phyloP scores from a whole-genome alignment of 2,888 invertebrate genomes.

The Microdon myrmicae region DNA sequence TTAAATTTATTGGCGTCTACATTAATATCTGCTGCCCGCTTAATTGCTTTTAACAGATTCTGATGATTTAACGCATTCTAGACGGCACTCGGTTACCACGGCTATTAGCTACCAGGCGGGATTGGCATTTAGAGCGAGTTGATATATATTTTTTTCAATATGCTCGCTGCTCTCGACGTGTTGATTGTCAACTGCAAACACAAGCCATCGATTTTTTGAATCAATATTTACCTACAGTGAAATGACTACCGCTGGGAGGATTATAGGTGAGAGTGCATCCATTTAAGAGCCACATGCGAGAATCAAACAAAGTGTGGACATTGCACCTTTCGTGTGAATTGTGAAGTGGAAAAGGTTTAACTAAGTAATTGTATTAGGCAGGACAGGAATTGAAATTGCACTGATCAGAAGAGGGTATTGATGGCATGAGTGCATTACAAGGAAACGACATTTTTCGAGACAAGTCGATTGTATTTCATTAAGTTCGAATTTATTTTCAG shows the following conservation, averaged over 20 bases:
- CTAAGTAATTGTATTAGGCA: slow-evolving; percentile 41
- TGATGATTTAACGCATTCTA: slow-evolving; percentile 38
- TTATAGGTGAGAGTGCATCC: slow-evolving; percentile 13
- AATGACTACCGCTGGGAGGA: slow-evolving; percentile 40
- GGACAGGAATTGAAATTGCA: slow-evolving; percentile 7
- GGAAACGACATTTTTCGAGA: too few species aligned
- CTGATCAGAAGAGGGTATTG: too few species aligned
- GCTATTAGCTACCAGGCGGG: slow-evolving; percentile 1
- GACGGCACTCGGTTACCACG: background rate
- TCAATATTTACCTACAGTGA: slow-evolving; percentile 40
- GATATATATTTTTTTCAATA: slow-evolving; percentile 29
- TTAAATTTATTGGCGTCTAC: slow-evolving; percentile 52
- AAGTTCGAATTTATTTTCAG: too few species aligned
- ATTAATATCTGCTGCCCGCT: slow-evolving; percentile 49
- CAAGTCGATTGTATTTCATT: too few species aligned
- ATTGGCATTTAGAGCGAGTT: slow-evolving; percentile 41
- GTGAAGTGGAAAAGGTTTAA: slow-evolving; percentile 49
- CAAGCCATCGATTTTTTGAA: slow-evolving; percentile 22
- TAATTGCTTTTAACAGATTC: slow-evolving; percentile 52
- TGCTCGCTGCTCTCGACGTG: slow-evolving; percentile 10
- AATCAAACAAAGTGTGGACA: slow-evolving; percentile 17
- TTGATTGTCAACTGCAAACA: slow-evolving; percentile 36
- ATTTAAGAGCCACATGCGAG: slow-evolving; percentile 8
- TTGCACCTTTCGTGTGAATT: slow-evolving; percentile 40
- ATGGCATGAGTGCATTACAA: too few species aligned